These are phyloP conservation scores for Dendroctonus ponderosae DNA, from an alignment of 1,140 invertebrate genomes.

Conservation along the genomic window DNA sequence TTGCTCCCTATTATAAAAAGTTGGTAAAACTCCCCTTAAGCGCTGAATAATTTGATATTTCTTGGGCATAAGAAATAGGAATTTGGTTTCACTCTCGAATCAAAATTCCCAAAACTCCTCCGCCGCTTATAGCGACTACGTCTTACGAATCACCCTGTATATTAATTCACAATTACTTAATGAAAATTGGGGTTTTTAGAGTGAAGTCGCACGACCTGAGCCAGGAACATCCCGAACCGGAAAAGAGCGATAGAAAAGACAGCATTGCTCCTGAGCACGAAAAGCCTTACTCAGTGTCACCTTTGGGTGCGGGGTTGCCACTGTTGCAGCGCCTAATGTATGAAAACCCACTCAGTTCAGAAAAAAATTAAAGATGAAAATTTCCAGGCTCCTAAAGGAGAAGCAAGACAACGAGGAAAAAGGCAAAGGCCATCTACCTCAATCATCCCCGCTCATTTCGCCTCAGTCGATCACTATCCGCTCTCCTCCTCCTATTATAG, in stretches of 20 bases:
- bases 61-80: no score
- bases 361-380: neutral
- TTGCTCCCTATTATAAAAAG: no score
- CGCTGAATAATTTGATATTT: no score
- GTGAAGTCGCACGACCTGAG: conserved; percentile 48
- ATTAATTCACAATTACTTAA: neutral
- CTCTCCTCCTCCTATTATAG: conserved; percentile 51
- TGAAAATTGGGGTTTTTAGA: conserved; percentile 39
- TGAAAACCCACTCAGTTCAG: conserved; percentile 3
- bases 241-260: conserved; percentile 36
- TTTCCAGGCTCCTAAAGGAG: conserved; percentile 71
- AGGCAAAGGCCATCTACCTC: conserved; percentile 47
- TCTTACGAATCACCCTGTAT: no score
- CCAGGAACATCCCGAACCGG: conserved; percentile 40
- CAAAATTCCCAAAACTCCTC: no score
- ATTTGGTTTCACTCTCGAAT: no score
- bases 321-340: conserved; percentile 65
- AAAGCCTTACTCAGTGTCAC: conserved; percentile 55
- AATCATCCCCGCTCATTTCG: conserved; percentile 53
- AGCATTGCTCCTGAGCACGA: conserved; percentile 28
- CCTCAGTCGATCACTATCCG: conserved; percentile 50
- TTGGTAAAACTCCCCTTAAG: no score
- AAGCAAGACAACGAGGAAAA: conserved; percentile 68
- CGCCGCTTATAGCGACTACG: no score
- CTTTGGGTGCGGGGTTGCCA: conserved; percentile 79